Conservation (phyloP, 1,140 invertebrate species). For the Trichonephila inaurata region DNA sequence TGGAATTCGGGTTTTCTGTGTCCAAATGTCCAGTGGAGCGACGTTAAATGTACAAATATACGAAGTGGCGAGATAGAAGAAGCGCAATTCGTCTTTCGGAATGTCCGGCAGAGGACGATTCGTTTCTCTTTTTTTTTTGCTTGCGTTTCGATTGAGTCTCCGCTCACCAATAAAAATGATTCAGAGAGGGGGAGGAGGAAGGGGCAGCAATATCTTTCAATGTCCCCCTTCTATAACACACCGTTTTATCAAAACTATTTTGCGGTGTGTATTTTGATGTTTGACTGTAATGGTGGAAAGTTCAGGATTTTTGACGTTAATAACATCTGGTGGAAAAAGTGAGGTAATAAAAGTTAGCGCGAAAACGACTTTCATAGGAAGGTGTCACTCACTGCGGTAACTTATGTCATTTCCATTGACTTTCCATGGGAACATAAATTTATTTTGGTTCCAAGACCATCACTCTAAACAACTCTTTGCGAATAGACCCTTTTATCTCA, state of each 20-base stretch:
- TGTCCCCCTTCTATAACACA: not conserved
- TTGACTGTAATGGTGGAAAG: not conserved
- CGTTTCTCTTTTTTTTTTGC: not conserved
- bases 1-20: conserved; percentile 52
- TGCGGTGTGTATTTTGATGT: not conserved
- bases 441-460: too few species aligned
- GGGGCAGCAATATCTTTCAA: not conserved
- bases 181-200: not conserved
- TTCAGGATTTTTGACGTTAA: not conserved
- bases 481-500: too few species aligned
- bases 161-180: not conserved
- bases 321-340: too few species aligned
- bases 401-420: not conserved
- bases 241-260: too few species aligned
- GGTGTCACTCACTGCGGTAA: too few species aligned
- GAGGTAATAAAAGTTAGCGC: too few species aligned
- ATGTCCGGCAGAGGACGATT: not conserved
- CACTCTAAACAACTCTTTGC: too few species aligned
- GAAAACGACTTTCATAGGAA: too few species aligned
- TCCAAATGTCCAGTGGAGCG: conserved; percentile 48
- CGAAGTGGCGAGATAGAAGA: conserved; percentile 15
- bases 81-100: conserved; percentile 42
- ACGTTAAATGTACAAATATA: conserved; percentile 45
- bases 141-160: not conserved
- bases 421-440: too few species aligned